Percentiles rank a stretch among this genome's conserved stretches.
phyloP scores from a whole-genome alignment of 2,797 vertebrate species.

The Enteromius anoplus region DNA sequence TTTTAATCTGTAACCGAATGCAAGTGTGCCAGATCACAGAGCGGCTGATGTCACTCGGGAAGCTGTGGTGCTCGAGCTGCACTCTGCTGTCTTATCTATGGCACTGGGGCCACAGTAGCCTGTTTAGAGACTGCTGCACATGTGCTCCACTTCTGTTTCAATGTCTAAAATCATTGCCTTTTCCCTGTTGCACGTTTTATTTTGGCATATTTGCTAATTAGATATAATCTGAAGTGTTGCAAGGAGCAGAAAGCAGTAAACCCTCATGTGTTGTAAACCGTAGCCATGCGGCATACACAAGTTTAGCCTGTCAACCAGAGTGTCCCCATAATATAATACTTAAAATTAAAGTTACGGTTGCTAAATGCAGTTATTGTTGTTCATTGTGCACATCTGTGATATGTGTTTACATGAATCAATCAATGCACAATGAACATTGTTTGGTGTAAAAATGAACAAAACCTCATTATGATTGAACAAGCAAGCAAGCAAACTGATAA shows the following conservation, averaged over 20 bases:
- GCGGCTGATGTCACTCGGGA: slow-evolving; percentile 46
- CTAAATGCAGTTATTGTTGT: background rate
- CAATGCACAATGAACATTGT: background rate
- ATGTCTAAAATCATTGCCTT: slow-evolving; percentile 10
- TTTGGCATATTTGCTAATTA: slow-evolving; percentile 10
- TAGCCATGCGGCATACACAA: background rate
- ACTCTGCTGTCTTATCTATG: slow-evolving; percentile 49
- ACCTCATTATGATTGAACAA: background rate
- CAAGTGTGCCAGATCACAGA: slow-evolving; percentile 59
- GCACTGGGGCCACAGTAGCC: slow-evolving; percentile 48
- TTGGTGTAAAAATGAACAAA: background rate
- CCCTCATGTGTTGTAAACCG: background rate
- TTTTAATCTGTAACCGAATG: slow-evolving; percentile 63
- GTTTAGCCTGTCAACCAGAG: background rate
- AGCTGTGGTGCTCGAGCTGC: slow-evolving; percentile 39
- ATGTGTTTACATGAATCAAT: too few relatives aligned
- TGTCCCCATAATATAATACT: background rate
- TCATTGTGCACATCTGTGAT: too few relatives aligned
- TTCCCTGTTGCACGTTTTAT: slow-evolving; percentile 8
- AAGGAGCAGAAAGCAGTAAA: background rate
- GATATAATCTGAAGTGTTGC: slow-evolving; percentile 4
- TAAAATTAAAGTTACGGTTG: slow-evolving; percentile 2
- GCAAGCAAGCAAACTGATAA: background rate
- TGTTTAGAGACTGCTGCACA: slow-evolving; percentile 48
- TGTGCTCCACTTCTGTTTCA: slow-evolving; percentile 44